Conservation (phyloP, 2,113 vertebrate species). For the Neogobius melanostomus region DNA sequence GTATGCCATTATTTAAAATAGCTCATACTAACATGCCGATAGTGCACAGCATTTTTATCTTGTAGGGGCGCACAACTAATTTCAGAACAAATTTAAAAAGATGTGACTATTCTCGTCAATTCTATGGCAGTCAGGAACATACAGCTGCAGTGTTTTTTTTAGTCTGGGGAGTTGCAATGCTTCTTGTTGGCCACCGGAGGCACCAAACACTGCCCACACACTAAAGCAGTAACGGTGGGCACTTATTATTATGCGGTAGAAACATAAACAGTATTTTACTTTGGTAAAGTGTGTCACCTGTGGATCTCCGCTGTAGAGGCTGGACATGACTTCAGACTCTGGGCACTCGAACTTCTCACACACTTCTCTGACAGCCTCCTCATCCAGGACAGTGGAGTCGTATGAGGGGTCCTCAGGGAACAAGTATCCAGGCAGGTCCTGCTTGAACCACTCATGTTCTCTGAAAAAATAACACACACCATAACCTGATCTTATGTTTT, state of each 20-base stretch:
- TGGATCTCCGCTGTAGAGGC: slow-evolving; percentile 94
- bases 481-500: neutral
- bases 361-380: slow-evolving; percentile 93
- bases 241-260: too few relatives aligned
- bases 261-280: too few relatives aligned
- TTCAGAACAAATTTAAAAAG: too few relatives aligned
- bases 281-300: slow-evolving; percentile 51
- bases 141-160: too few relatives aligned
- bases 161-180: neutral
- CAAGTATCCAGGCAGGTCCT: slow-evolving; percentile 93
- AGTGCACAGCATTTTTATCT: too few relatives aligned
- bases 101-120: too few relatives aligned
- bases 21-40: too few relatives aligned
- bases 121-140: too few relatives aligned
- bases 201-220: neutral
- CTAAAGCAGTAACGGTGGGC: too few relatives aligned
- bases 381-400: slow-evolving; percentile 89
- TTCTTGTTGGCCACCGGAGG: neutral
- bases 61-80: too few relatives aligned
- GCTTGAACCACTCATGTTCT: slow-evolving; percentile 98
- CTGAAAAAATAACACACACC: slow-evolving; percentile 59
- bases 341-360: slow-evolving; percentile 97
- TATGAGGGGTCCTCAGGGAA: slow-evolving; percentile 97
- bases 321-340: slow-evolving; percentile 91
- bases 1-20: too few relatives aligned